phyloP scores from a whole-genome alignment of 2,888 invertebrate genomes.

The Idaea dimidiata region DNA sequence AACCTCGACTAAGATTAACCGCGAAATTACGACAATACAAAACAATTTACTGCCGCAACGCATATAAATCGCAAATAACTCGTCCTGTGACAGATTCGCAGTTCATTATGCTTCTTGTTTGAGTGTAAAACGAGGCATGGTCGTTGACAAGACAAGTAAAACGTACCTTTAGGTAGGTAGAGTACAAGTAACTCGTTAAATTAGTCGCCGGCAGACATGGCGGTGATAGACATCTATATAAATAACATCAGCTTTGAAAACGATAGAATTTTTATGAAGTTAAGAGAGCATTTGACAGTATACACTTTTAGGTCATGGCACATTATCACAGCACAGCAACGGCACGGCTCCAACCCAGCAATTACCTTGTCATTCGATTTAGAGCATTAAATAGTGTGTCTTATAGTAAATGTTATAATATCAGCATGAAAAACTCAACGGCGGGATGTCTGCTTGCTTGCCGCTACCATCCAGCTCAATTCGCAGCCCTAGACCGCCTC shows the following conservation, averaged over 20 bases:
- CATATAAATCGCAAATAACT: constrained; percentile 62
- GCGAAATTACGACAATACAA: constrained; percentile 22
- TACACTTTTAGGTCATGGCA: too few species aligned
- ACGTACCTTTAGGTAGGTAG: not conserved
- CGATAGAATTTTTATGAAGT: constrained; percentile 16
- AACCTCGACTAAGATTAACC: constrained; percentile 28
- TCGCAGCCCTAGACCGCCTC: too few species aligned
- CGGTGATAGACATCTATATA: constrained; percentile 65
- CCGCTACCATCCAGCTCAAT: too few species aligned
- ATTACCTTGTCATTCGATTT: too few species aligned
- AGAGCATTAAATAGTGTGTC: too few species aligned
- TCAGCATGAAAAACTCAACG: too few species aligned
- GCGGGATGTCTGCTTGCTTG: too few species aligned
- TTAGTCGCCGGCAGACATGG: constrained; percentile 62
- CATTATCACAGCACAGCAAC: too few species aligned
- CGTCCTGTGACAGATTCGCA: constrained; percentile 69
- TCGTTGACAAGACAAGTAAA: constrained; percentile 38
- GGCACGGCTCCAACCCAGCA: too few species aligned
- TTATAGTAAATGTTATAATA: too few species aligned
- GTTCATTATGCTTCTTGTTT: constrained; percentile 59
- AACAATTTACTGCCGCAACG: constrained; percentile 48
- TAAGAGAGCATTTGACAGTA: not conserved
- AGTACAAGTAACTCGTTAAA: constrained; percentile 66
- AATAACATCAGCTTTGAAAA: constrained; percentile 62
- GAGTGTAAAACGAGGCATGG: constrained; percentile 38